These are phyloP conservation scores for Hesperia comma DNA, from an alignment of 2,888 invertebrate genomes.

Conservation along the genomic window DNA sequence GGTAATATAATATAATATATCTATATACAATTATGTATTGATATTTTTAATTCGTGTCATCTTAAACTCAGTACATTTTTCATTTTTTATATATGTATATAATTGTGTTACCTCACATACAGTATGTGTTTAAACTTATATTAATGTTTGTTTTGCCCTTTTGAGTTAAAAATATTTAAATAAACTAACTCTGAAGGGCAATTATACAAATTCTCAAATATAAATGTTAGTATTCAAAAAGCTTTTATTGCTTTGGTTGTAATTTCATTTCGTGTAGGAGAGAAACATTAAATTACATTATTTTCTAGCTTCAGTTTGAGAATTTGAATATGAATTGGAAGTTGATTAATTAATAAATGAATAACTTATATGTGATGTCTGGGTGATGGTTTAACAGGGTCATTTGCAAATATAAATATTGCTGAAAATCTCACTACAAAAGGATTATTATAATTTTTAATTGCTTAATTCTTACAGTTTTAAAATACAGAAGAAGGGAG, in stretches of 20 bases:
- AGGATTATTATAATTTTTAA: too few species aligned
- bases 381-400: constrained; percentile 73
- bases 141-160: constrained; percentile 36
- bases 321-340: constrained; percentile 48
- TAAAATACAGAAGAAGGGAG: not conserved
- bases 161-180: constrained; percentile 37
- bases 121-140: constrained; percentile 3
- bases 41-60: not conserved
- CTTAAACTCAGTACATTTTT: too few species aligned
- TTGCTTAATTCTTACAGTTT: not conserved
- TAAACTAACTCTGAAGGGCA: constrained; percentile 39
- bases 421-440: not conserved
- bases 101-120: constrained; percentile 24
- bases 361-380: constrained; percentile 70
- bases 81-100: not conserved
- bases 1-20: constrained; percentile 15
- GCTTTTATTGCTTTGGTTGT: constrained; percentile 2
- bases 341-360: constrained; percentile 49
- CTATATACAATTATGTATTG: too few species aligned
- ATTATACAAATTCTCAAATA: constrained; percentile 41
- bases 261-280: not conserved
- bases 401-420: constrained; percentile 73
- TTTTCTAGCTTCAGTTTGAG: constrained; percentile 40
- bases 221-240: constrained; percentile 38
- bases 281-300: constrained; percentile 11